These are phyloP conservation scores for Scolopax mira DNA, from an alignment of 2,113 vertebrate species.

Conservation along the genomic window DNA sequence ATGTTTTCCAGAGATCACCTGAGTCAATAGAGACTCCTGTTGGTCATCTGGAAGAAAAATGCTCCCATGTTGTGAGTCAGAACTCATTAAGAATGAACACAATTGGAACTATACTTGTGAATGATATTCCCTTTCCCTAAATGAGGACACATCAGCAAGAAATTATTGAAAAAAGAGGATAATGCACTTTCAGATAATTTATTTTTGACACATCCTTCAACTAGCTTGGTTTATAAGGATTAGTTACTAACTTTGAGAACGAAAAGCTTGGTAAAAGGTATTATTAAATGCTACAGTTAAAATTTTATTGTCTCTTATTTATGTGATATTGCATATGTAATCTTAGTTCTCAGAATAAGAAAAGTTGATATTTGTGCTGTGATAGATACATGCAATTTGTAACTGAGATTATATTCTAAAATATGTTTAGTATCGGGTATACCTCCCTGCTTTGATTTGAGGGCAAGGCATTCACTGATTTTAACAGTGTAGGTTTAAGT, in stretches of 20 bases:
- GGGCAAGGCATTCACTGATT: neutral
- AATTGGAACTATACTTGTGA: neutral
- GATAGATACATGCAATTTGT: neutral
- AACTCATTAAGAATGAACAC: neutral
- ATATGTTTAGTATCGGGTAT: neutral
- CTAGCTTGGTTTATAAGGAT: neutral
- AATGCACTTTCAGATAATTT: neutral
- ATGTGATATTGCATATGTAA: neutral
- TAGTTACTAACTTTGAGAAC: slow-evolving; percentile 15
- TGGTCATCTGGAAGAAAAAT: neutral
- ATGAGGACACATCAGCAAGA: neutral
- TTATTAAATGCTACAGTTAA: neutral
- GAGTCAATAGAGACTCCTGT: neutral
- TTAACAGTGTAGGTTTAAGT: neutral
- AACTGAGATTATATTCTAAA: neutral
- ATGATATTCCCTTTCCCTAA: neutral
- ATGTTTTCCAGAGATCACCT: neutral
- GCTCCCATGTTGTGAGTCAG: neutral
- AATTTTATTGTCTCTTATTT: neutral
- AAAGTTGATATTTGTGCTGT: neutral
- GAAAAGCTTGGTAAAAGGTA: slow-evolving; percentile 6
- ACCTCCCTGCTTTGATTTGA: neutral
- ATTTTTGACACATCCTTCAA: neutral
- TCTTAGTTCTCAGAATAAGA: neutral
- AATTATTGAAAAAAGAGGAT: neutral